Conservation (phyloP, 2,888 invertebrate genomes). For the Archaeoteleia sp. region DNA sequence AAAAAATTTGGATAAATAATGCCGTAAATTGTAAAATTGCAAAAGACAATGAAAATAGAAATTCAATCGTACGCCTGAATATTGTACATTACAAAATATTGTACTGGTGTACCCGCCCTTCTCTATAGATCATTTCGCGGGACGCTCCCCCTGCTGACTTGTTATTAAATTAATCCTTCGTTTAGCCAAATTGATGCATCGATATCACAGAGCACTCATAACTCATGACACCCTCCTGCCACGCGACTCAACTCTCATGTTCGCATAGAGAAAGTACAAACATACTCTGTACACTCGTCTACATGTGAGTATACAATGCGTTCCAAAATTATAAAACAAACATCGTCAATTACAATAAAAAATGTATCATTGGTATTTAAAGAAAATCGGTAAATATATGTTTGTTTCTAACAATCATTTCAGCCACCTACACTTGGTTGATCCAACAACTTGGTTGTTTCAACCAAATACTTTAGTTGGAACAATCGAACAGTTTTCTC, state of each 20-base stretch:
- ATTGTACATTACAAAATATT: conserved; percentile 37
- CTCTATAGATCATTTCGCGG: conserved; percentile 47
- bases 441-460: too few species aligned
- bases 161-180: conserved; percentile 76
- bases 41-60: neutral
- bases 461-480: too few species aligned
- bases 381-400: too few species aligned
- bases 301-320: conserved; percentile 26
- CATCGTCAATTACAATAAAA: too few species aligned
- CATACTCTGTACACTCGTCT: conserved; percentile 13
- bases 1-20: too few species aligned
- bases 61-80: conserved; percentile 34
- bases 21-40: too few species aligned
- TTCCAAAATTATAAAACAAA: conserved; percentile 10
- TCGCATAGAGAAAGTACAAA: conserved; percentile 43
- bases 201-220: conserved; percentile 75
- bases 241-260: conserved; percentile 35
- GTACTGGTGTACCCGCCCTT: conserved; percentile 28
- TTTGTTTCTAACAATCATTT: too few species aligned
- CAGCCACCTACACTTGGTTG: too few species aligned
- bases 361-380: too few species aligned
- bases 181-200: conserved; percentile 75
- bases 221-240: conserved; percentile 68
- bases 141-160: conserved; percentile 69
- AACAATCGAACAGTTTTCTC: too few species aligned